Conservation (phyloP, 2,888 invertebrate species). For the Venustoraphidia nigricollis region DNA sequence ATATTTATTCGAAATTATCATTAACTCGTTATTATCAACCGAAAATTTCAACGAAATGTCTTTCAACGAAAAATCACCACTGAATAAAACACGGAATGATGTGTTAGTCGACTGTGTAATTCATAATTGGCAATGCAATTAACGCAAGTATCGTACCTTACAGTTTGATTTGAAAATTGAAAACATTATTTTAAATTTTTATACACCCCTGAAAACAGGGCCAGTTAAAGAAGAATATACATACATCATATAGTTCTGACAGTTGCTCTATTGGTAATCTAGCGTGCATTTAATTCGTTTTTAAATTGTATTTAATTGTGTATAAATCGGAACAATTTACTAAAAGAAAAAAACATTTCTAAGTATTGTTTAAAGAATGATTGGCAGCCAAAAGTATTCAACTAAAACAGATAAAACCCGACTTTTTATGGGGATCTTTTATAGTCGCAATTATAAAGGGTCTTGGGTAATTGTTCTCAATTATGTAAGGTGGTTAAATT, state of each 20-base stretch:
- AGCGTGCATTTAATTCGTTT: constrained; percentile 2
- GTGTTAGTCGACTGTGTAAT: no score
- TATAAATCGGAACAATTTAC: not conserved
- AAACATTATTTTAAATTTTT: no score
- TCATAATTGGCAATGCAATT: no score
- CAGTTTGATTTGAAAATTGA: no score
- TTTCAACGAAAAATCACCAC: no score
- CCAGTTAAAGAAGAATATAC: not conserved
- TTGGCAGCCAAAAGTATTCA: not conserved
- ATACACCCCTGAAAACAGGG: no score
- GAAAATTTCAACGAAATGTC: no score
- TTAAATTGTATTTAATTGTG: constrained; percentile 2
- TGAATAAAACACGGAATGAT: no score
- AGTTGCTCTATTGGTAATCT: not conserved
- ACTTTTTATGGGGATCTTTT: not conserved
- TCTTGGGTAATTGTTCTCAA: constrained; percentile 16
- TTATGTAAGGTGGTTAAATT: constrained; percentile 18
- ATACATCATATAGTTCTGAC: not conserved
- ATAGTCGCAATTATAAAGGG: constrained; percentile 12
- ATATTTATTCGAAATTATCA: no score
- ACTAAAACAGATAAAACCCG: not conserved
- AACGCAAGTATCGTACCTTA: no score
- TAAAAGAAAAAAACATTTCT: not conserved
- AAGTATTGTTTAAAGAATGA: not conserved
- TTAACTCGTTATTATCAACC: no score